Base-by-base conservation (phyloP, 2,797 vertebrate species). In the Ficedula albicollis region DNA sequence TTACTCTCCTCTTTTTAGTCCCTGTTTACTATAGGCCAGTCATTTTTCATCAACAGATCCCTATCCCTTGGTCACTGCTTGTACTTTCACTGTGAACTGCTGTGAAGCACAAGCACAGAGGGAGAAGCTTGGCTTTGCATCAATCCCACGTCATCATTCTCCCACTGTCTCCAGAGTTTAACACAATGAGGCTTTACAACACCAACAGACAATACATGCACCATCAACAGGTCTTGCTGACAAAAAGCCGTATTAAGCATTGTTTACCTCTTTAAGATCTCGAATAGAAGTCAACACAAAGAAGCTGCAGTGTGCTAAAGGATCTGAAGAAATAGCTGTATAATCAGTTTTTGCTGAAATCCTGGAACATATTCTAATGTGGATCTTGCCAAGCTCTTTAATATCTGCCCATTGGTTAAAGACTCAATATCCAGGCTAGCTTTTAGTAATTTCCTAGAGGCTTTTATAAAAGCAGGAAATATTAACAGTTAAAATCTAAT, bases 291-390 rank as follows among this genome's bases (percentile, higher is more conserved):
- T 93, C 84, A 91, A 59, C 23, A 70, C 26, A 84, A 89, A 88
- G 89, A 94, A 54, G 32, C 29, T 9, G 11, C 5, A 17, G 51
- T 48, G 66, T 86, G 60, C 64, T 94, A 77, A 88, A 81, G 39
- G 64, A 46, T 51, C 68, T 78, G 63, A 94, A 87, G 63, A 93
- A 94, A 81, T 5, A 84, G 39, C 86, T 87, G 62, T 27, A 62
- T 74, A 93, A 85, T 59, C 46, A 90, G 75, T 46, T 85, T 92
- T 92, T 82, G 20, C 51, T 59, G 70, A 93, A 94, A 94, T 84
- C 44, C 77, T 77, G 48, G 58, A 89, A 77, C 29, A 14, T 62
- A 86, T 69, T 88, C 88, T 75, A 56, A 87, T 82, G 66, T 66
- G 67, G 92, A 96, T 89, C 74, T 46, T 89, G 56, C 56, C 16